Evolutionary conservation across 2,888 invertebrate species (phyloP), one percentile per base, ranked within the genome.

Genomic region (Macrophya alboannulata): DNA sequence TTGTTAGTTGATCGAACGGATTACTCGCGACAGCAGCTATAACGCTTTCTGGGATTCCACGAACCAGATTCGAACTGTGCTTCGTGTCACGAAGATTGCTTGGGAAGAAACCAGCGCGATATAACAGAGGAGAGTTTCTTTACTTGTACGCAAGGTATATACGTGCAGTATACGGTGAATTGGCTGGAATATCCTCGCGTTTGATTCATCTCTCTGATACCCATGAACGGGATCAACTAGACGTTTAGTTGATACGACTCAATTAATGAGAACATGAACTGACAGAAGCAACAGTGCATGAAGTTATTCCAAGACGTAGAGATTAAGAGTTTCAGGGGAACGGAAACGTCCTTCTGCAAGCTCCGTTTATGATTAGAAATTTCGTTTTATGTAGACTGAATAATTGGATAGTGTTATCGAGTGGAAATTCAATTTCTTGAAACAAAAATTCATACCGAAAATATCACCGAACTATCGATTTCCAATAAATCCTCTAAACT

Each of bases 1-100:
- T 81, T 62, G 81, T 65, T 81, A 81, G 81, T 81, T 65, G 81
- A 81, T 81, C 65, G 81, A 65, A n/a, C 65, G 65, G 81, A 81
- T 81, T 81, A 65, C 65, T 21, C 5, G 43, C 25, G 81, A 81
- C 81, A 81, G 81, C 81, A 81, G 81, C 37, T n/a, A 25, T 43
- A 81, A 43, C 25, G 45, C 81, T 65, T 81, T 55, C 77, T 81
- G 81, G 65, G 62, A 43, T 81, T 65, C 81, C 62, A 81, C 59
- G 81, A 81, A 81, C 25, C 43, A 31, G 62, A 59, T 40, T 77
- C 77, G n/a, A 77, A 51, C 55, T 43, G n/a, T 81, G 43, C 21
- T 81, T 43, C 43, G 77, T 51, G 77, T 12, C 48, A 25, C 8
- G 77, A 77, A 55, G 51, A 77, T 31, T 77, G 77, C 51, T 37